A percentile compares a stretch with the other conserved stretches of the same genome.
Conservation (phyloP, 2,113 vertebrate genomes). For the Nanorana parkeri region DNA sequence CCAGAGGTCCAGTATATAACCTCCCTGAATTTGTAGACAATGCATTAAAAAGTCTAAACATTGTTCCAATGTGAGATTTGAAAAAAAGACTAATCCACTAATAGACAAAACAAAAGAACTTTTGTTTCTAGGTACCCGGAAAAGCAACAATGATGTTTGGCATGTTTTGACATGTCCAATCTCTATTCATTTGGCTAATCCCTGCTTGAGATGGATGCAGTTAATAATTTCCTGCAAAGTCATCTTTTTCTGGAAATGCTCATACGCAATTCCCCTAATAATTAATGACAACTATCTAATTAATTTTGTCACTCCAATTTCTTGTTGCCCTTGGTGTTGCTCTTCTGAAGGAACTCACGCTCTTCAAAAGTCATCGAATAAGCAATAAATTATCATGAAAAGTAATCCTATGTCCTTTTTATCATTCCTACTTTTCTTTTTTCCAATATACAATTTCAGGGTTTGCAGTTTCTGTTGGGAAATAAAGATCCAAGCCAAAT, state of each 20-base stretch:
- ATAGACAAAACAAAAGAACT: constrained; percentile 37
- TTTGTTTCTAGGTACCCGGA: constrained; percentile 3
- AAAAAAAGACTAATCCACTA: constrained; percentile 32
- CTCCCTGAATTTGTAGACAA: background rate
- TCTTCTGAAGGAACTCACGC: background rate
- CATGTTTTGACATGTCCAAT: constrained; percentile 47
- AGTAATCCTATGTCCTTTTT: background rate
- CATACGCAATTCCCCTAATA: constrained; percentile 18
- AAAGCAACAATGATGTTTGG: constrained; percentile 30
- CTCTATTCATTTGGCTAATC: constrained; percentile 45
- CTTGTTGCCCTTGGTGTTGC: background rate
- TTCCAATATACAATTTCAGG: background rate
- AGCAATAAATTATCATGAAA: background rate
- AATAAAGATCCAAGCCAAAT: background rate
- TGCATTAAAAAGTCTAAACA: constrained; percentile 23
- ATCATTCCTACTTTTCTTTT: background rate
- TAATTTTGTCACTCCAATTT: constrained; percentile 43
- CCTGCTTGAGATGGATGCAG: constrained; percentile 37
- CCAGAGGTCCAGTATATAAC: background rate
- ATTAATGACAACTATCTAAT: constrained; percentile 51
- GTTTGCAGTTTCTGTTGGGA: background rate
- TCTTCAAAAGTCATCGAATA: background rate
- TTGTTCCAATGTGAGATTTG: constrained; percentile 8
- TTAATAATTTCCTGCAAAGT: constrained; percentile 52
- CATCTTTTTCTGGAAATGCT: constrained; percentile 42